Percentiles rank a stretch among this genome's conserved stretches.
Conservation (phyloP, 2,888 invertebrate species). For the Thalpophila matura region DNA sequence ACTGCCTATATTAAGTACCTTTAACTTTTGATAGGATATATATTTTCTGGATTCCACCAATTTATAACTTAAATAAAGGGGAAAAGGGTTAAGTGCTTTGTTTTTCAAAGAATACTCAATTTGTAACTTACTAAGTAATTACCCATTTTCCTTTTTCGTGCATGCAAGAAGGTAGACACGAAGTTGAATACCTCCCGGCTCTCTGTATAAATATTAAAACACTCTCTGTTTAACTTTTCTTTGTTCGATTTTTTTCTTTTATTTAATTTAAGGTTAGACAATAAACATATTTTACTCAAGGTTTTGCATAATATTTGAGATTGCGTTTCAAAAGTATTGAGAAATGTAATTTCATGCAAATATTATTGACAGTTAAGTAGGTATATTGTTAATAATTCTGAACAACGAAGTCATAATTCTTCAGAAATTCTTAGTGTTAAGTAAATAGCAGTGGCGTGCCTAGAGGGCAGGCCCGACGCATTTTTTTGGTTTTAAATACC, state of each 20-base stretch:
- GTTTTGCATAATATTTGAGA: not conserved
- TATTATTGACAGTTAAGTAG: no score
- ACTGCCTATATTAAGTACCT: conserved; percentile 18
- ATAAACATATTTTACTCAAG: conserved; percentile 11
- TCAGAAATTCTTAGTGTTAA: no score
- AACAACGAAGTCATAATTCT: no score
- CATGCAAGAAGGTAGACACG: conserved; percentile 8
- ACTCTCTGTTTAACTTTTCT: conserved; percentile 31
- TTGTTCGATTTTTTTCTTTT: conserved; percentile 37
- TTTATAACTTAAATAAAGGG: conserved; percentile 26
- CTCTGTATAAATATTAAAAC: conserved; percentile 43
- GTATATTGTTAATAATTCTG: no score
- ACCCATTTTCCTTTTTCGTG: conserved; percentile 27
- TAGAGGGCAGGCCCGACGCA: no score
- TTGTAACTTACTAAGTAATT: conserved; percentile 43
- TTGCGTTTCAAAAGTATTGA: not conserved
- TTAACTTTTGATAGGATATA: conserved; percentile 25
- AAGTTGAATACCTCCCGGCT: conserved; percentile 12
- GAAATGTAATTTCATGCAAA: not conserved
- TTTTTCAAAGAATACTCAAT: conserved; percentile 41
- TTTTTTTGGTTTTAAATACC: no score
- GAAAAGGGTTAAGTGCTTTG: conserved; percentile 26
- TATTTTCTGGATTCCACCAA: conserved; percentile 24
- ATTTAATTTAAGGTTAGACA: conserved; percentile 14
- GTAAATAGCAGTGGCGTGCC: no score